Base-by-base conservation (phyloP, 2,888 invertebrate genomes). In the Lacanobia oleracea region DNA sequence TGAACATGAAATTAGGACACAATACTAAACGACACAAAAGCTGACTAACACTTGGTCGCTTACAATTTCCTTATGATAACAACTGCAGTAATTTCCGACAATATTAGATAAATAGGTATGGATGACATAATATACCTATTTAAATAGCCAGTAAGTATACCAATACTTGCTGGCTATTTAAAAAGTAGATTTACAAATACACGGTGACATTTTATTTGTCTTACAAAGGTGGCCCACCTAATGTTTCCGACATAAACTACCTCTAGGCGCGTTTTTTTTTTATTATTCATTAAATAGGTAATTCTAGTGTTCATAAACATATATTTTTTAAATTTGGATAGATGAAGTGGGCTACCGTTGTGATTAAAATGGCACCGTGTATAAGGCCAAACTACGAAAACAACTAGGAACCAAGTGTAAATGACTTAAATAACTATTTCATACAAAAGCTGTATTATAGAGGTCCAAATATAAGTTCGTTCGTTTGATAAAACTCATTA, bases 391-490 rank as follows among this genome's bases (percentile, higher is more conserved):
- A 37, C 27, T 59, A 60, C 1, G 45, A 54, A 64, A 67, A 51
- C 12, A 48, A 27, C 40, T 62, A 59, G 57, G 48, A 57, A 77
- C 53, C 21, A 67, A 67, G 45, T 50, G 53, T 54, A 40, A 63
- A 72, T 72, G 21, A 65, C 51, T 51, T 73, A 67, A 12, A n/a
- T 40, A 60, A 48, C 45, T 45, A 75, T 45, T 45, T 51, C 43
- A 60, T 51, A 64, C 27, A 65, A 66, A 68, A 57, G 23, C 48
- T 76, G 64, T 53, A 48, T 51, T 51, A 51, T 27, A 7, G 10
- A 51, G 12, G 61, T 69, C 18, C 27, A 75, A 67, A 78, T 81
- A 70, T 72, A 81, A 60, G 51, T 78, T 68, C 50, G 27, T 68
- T 48, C 18, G 59, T 79, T 69, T 64, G 57, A 67, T 51, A 54